Percentiles rank a stretch among this genome's conserved stretches.
phyloP scores from a whole-genome alignment of 2,113 vertebrate species.

The Calypte anna region DNA sequence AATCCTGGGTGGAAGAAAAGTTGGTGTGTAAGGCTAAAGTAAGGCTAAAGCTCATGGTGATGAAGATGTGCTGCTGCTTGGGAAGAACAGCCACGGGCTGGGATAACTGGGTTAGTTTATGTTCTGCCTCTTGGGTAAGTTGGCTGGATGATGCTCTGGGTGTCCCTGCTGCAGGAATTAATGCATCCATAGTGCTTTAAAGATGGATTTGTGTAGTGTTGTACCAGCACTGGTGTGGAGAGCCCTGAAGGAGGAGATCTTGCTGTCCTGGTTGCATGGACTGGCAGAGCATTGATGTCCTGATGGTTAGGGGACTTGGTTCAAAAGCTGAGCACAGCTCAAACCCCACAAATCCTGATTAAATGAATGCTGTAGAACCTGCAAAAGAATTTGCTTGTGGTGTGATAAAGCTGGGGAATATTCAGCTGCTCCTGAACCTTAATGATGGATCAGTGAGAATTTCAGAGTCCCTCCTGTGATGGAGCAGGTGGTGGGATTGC shows the following conservation, averaged over 20 bases:
- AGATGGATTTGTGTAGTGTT: background rate
- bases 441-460: background rate
- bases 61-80: background rate
- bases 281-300: fast-evolving
- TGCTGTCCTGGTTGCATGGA: fast-evolving
- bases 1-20: background rate
- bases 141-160: background rate
- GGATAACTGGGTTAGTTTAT: background rate
- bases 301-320: background rate
- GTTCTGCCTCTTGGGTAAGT: background rate
- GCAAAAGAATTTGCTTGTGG: background rate
- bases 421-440: background rate
- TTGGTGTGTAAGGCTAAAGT: background rate
- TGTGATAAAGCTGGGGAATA: background rate
- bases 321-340: background rate
- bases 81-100: background rate
- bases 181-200: background rate
- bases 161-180: background rate
- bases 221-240: fast-evolving
- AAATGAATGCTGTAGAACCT: background rate
- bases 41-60: background rate
- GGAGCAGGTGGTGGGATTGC: background rate
- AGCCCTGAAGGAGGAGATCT: fast-evolving
- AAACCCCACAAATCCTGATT: background rate
- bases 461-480: fast-evolving